Evolutionary conservation across 2,888 invertebrate genomes (phyloP), one percentile per base, ranked within the genome.

Genomic region (Panopea generosa): DNA sequence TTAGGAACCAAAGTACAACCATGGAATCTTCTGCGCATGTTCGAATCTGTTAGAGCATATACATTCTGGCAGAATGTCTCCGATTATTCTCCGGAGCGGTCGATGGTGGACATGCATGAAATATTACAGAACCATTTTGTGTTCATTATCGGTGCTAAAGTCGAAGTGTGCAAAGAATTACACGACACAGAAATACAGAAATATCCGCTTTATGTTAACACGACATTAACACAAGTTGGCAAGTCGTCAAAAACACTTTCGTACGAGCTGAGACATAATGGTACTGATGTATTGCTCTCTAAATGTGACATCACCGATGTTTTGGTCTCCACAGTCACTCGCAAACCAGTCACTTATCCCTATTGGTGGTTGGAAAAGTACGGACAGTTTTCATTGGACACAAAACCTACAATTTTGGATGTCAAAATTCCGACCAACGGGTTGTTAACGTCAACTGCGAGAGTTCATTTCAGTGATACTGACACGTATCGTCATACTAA

Each of bases 261-360:
- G 6, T 68, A 68, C 20, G 60, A 68, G 9, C 16, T 68, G 11
- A 47, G 20, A 33, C 52, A 68, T 40, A 20, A 22, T 3, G 52
- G 27, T 6, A 43, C 60, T 7, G 45, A 60, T 16, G 38, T 18
- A 18, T 22, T 52, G n/a, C 50, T 59, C 18, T 40, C 61, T 14
- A 20, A 52, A 0, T 68, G 68, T 53, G 61, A 68, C 40, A 33
- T 68, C 43, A 61, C 60, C 27, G 68, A 68, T 27, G 68, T 68
- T 16, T 43, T 68, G 18, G 53, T 68, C 0, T 40, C 50, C 7
- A 2, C 14, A n/a, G 4, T 20, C 26, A 27, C n/a, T 53, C 60
- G 61, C 16, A 40, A 40, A 29, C 68, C 68, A 0, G 43, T 52
- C 0, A 22, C 53, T 3, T 68, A 61, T 33, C 68, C 68, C 14